These are phyloP conservation scores for Mallotus villosus DNA, from an alignment of 2,797 vertebrate genomes.

Conservation along the genomic window DNA sequence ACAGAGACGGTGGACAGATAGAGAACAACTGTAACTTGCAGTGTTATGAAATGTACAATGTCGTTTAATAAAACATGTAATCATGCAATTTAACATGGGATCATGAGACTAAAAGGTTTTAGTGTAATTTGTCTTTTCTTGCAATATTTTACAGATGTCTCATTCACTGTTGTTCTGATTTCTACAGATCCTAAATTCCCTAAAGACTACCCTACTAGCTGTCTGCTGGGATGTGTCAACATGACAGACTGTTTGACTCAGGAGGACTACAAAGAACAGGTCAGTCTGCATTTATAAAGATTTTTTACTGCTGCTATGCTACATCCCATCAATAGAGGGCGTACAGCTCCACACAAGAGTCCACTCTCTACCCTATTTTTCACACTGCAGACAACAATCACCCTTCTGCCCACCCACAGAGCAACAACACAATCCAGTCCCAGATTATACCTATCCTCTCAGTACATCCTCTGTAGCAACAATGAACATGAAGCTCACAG, in stretches of 20 bases:
- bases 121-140: no score
- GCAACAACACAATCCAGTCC: slow-evolving; percentile 1
- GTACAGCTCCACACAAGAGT: slow-evolving; percentile 35
- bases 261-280: slow-evolving; percentile 91
- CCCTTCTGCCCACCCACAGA: slow-evolving; percentile 1
- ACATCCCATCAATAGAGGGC: slow-evolving; percentile 62
- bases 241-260: slow-evolving; percentile 89
- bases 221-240: slow-evolving; percentile 90
- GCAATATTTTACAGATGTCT: background rate
- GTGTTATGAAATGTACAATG: no score
- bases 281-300: slow-evolving; percentile 59
- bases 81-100: background rate
- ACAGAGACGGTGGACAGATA: background rate
- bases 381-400: slow-evolving; percentile 53
- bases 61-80: no score
- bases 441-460: slow-evolving; percentile 4
- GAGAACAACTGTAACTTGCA: no score
- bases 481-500: background rate
- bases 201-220: slow-evolving; percentile 89
- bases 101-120: no score
- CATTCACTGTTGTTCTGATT: background rate
- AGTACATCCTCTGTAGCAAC: background rate
- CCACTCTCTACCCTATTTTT: slow-evolving; percentile 3
- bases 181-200: slow-evolving; percentile 80
- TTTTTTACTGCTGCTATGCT: slow-evolving; percentile 19